A percentile compares a stretch with the other conserved stretches of the same genome.
Conservation (phyloP, 2,797 vertebrate genomes). For the Hyperoplus lanceolatus region DNA sequence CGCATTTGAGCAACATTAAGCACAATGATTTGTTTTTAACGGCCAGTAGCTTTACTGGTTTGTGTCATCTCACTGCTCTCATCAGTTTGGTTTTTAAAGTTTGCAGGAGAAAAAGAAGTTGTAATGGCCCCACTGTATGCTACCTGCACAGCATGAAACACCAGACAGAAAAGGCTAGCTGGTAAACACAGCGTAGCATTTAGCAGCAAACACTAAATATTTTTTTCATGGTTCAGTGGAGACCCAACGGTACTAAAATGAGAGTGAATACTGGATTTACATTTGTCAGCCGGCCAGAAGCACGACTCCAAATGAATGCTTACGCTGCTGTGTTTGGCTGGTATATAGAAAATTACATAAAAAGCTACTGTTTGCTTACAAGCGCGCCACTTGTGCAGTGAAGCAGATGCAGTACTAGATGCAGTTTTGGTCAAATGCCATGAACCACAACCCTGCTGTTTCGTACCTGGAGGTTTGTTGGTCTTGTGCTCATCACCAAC, state of each 20-base stretch:
- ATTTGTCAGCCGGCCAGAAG: slow-evolving; percentile 19
- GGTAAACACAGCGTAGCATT: not conserved
- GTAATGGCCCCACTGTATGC: not conserved
- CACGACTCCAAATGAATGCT: slow-evolving; percentile 21
- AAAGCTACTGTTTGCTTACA: not conserved
- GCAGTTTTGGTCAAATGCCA: slow-evolving; percentile 1
- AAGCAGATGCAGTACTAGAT: not conserved
- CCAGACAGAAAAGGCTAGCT: not conserved
- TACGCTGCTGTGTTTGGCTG: not conserved
- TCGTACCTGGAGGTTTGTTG: not conserved
- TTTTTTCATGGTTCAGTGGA: not conserved
- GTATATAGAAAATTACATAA: not conserved
- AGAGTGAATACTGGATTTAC: not conserved
- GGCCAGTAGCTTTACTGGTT: not conserved
- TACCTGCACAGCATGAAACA: not conserved
- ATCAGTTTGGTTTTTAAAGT: not conserved
- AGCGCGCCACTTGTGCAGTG: no score
- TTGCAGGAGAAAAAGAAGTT: no score
- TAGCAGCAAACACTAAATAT: not conserved
- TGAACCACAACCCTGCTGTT: slow-evolving; percentile 8
- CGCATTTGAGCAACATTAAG: not conserved
- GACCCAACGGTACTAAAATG: slow-evolving; percentile 7
- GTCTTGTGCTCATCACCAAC: slow-evolving; percentile 8
- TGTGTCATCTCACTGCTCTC: not conserved
- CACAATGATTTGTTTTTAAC: not conserved